Base-by-base conservation (phyloP, 2,888 invertebrate species). In the Pegoplata infirma region DNA sequence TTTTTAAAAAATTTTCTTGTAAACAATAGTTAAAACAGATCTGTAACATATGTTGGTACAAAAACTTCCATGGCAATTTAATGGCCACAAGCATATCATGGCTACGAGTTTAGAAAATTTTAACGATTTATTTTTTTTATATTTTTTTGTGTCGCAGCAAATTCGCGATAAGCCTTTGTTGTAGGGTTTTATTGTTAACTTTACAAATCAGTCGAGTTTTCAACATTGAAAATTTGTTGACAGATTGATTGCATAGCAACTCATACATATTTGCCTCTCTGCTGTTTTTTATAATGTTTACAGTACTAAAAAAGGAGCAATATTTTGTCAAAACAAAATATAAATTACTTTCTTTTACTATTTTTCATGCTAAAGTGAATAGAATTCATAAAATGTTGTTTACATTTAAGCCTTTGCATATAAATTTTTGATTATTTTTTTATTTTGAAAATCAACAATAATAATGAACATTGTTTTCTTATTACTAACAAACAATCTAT, bases 221-320 rank as follows among this genome's bases (percentile, higher is more conserved):
- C 21, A 49, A 44, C 53, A 46, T 61, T 61, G 40, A 68, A 47
- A 47, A 53, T 69, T n/a, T 78, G 78, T 49, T 74, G 78, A 69
- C 74, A 78, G 59, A 73, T 77, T 67, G 77, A 77, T 72, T 49
- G 64, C 64, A 59, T 49, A 69, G 55, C 77, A 78, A 69, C 36
- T 61, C 64, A 77, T 53, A 59, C 49, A 32, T 25, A 61, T 47
- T 25, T 40, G 51, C 12, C 23, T 23, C 6, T 23, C 19, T 46
- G 47, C 63, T 61, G 36, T 61, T 64, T 64, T 64, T 56, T 23
- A 44, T n/a, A 14, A 28, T 49, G 47, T 64, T 63, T 32, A 53
- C 21, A 25, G 2, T 12, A 14, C 8, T 0, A 21, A 51, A 49
- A 40, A 46, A 12, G 16, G 6, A 23, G 3, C 17, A 14, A 12